phyloP scores from a whole-genome alignment of 2,113 vertebrate species.

The Hippoglossus stenolepis region DNA sequence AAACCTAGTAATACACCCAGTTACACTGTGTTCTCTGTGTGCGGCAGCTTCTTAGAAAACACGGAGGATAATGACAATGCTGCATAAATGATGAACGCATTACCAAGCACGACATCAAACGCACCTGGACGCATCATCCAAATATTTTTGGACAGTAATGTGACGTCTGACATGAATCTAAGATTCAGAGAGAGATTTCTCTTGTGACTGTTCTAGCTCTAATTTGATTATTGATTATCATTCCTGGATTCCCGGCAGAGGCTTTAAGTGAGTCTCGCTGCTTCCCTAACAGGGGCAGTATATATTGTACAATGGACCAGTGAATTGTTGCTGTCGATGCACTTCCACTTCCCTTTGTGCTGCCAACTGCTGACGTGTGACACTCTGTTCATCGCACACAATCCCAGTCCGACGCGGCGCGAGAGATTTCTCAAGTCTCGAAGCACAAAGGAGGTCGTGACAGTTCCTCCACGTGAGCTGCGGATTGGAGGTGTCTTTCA shows the following conservation, averaged over 20 bases:
- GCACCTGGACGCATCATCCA: neutral
- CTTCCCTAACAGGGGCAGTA: slow-evolving; percentile 15
- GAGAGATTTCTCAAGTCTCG: slow-evolving; percentile 25
- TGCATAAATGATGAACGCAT: slow-evolving; percentile 37
- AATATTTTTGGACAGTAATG: neutral
- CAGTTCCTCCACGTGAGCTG: slow-evolving; percentile 27
- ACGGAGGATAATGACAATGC: slow-evolving; percentile 25
- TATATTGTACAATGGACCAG: neutral
- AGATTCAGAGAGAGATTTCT: neutral
- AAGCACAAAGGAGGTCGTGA: slow-evolving; percentile 8
- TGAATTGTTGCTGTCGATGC: slow-evolving; percentile 33
- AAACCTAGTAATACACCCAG: slow-evolving; percentile 5
- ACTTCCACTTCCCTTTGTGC: slow-evolving; percentile 23
- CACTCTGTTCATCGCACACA: slow-evolving; percentile 23
- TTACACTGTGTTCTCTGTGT: slow-evolving; percentile 40
- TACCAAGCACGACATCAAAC: slow-evolving; percentile 7
- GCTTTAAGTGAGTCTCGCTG: slow-evolving; percentile 23
- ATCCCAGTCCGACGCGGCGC: slow-evolving; percentile 9
- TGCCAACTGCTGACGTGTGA: slow-evolving; percentile 51
- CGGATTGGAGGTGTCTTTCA: slow-evolving; percentile 4
- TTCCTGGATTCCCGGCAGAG: slow-evolving; percentile 24
- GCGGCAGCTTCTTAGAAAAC: slow-evolving; percentile 34
- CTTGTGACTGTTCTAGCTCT: neutral
- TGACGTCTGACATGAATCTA: slow-evolving; percentile 8
- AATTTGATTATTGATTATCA: slow-evolving; percentile 33